phyloP scores from a whole-genome alignment of 2,888 invertebrate species.

The Ypsolopha sequella region DNA sequence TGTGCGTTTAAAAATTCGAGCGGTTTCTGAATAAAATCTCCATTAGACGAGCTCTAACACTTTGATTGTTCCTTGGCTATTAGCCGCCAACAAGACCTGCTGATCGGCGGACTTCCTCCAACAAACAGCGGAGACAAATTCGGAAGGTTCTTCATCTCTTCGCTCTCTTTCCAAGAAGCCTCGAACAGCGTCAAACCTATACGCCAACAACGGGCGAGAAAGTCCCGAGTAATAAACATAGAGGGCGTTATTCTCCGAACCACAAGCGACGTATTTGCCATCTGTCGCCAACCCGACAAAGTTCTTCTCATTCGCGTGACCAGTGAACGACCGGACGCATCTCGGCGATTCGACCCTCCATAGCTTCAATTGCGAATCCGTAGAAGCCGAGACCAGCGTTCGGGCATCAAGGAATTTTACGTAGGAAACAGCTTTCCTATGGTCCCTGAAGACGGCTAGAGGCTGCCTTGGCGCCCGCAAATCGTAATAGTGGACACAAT shows the following conservation, averaged over 20 bases:
- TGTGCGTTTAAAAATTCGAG: too few relatives aligned
- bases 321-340: constrained; percentile 87
- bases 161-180: constrained; percentile 82
- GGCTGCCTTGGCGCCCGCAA: constrained; percentile 86
- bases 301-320: constrained; percentile 95
- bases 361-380: constrained; percentile 90
- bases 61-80: constrained; percentile 94
- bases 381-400: constrained; percentile 92
- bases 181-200: constrained; percentile 87
- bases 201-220: constrained; percentile 86
- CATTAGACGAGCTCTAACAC: constrained; percentile 82
- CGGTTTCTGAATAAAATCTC: too few relatives aligned
- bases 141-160: constrained; percentile 88
- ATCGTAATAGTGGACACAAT: constrained; percentile 97
- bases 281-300: constrained; percentile 95
- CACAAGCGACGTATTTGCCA: constrained; percentile 93
- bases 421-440: constrained; percentile 94
- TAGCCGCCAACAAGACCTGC: constrained; percentile 90
- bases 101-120: constrained; percentile 80
- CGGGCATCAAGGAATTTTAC: constrained; percentile 89
- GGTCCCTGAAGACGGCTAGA: constrained; percentile 87
- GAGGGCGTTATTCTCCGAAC: constrained; percentile 94
- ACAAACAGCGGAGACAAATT: constrained; percentile 96
- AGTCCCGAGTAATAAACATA: constrained; percentile 94
- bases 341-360: constrained; percentile 88